Conservation (phyloP, 2,888 invertebrate species). For the Dilophus febrilis region DNA sequence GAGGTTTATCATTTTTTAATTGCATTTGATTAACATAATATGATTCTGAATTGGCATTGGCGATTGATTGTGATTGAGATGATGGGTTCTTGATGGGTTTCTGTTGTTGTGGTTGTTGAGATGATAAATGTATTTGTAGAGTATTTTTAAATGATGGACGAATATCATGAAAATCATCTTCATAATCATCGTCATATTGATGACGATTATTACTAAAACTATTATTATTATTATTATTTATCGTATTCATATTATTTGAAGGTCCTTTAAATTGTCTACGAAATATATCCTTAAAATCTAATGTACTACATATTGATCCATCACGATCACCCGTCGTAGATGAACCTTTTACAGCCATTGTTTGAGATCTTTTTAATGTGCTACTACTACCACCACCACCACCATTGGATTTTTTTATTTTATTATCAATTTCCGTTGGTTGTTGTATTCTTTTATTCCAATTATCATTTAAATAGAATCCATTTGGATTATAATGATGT, state of each 20-base stretch:
- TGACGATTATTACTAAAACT: slow-evolving; percentile 3
- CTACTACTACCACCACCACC: not conserved
- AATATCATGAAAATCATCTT: slow-evolving; percentile 9
- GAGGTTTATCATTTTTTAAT: not conserved
- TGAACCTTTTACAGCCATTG: slow-evolving; percentile 1
- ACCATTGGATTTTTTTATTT: too few relatives aligned
- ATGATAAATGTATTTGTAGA: not conserved
- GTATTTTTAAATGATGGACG: slow-evolving; percentile 14
- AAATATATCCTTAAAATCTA: slow-evolving; percentile 16
- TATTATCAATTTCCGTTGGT: too few relatives aligned
- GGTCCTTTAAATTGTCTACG: not conserved
- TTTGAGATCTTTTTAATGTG: slow-evolving; percentile 11
- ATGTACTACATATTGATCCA: slow-evolving; percentile 13
- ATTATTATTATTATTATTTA: slow-evolving; percentile 1
- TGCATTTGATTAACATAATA: slow-evolving; percentile 1
- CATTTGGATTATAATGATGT: too few relatives aligned
- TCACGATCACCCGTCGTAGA: slow-evolving; percentile 11
- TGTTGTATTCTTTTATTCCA: too few relatives aligned
- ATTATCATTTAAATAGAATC: too few relatives aligned
- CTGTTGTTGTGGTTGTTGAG: too few relatives aligned
- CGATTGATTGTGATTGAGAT: not conserved
- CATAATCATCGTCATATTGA: slow-evolving; percentile 8
- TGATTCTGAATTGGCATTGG: too few relatives aligned
- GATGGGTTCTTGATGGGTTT: too few relatives aligned
- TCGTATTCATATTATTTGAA: not conserved